phyloP scores from a whole-genome alignment of 1,140 invertebrate genomes.

The Adoxophyes honmai region DNA sequence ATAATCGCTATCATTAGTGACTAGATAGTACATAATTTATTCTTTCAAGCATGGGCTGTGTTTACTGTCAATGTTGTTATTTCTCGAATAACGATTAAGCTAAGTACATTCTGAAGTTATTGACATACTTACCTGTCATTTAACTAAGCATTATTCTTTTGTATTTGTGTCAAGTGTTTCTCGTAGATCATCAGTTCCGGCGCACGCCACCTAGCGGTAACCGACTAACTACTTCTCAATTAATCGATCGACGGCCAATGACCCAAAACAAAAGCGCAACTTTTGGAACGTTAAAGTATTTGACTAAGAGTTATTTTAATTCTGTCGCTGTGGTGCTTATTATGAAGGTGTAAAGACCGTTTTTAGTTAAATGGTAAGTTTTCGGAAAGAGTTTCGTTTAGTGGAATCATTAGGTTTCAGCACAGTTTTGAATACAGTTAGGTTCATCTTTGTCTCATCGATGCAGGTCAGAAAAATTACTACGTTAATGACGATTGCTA shows the following conservation, averaged over 20 bases:
- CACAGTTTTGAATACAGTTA: conserved; percentile 1
- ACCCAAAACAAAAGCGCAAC: not conserved
- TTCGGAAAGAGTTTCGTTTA: not conserved
- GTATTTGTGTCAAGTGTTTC: not conserved
- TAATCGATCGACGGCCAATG: not conserved
- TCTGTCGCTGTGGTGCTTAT: not conserved
- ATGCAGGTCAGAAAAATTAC: not conserved
- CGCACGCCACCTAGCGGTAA: not conserved
- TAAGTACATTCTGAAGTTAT: no score
- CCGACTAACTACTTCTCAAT: not conserved
- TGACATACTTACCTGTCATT: no score
- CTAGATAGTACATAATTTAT: no score
- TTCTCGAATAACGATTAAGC: no score
- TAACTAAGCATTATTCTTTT: no score
- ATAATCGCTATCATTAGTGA: no score
- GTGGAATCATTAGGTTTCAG: not conserved
- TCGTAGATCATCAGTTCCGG: not conserved
- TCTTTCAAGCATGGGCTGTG: no score
- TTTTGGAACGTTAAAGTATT: not conserved
- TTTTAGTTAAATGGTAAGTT: not conserved
- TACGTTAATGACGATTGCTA: not conserved
- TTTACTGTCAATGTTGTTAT: no score
- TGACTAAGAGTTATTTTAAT: not conserved
- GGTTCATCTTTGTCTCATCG: not conserved
- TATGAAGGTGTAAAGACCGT: not conserved